A percentile compares a stretch with the other conserved stretches of the same genome.
Evolutionary conservation across 1,140 invertebrate species (phyloP).

Genomic region (Oscheius sp.): DNA sequence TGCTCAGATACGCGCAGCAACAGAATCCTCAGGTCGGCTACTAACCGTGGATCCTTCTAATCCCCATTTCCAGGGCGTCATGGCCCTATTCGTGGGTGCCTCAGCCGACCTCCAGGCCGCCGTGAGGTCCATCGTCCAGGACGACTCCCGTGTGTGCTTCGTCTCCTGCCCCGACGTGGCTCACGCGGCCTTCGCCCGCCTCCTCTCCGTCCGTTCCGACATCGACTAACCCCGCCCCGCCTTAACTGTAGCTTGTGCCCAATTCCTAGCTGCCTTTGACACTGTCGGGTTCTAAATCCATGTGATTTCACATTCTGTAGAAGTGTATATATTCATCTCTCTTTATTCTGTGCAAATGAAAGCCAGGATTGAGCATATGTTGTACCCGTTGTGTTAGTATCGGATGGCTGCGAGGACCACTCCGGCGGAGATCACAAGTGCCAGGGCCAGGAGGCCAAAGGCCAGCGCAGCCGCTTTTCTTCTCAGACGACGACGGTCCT

Average conservation of each 20-base stretch:
- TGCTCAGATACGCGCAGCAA: conserved; percentile 46
- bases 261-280: background rate
- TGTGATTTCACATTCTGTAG: too few relatives aligned
- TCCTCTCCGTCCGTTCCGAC: conserved; percentile 13
- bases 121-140: conserved; percentile 29
- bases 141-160: conserved; percentile 29
- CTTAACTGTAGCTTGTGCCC: too few relatives aligned
- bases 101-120: conserved; percentile 17
- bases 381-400: background rate
- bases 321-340: background rate
- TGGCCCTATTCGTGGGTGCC: conserved; percentile 38
- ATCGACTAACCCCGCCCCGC: too few relatives aligned
- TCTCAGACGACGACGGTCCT: background rate
- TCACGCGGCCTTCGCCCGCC: conserved; percentile 36
- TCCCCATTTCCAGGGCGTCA: conserved; percentile 26
- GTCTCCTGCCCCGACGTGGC: conserved; percentile 38
- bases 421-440: conserved; percentile 24
- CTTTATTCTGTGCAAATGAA: background rate
- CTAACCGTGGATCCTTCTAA: background rate
- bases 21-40: conserved; percentile 45
- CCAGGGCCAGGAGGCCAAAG: conserved; percentile 14
- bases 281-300: background rate
- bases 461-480: conserved; percentile 12
- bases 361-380: background rate
- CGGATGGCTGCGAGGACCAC: conserved; percentile 19